These are phyloP conservation scores for Schizopygopsis malacanthus DNA, from an alignment of 2,797 vertebrate genomes.

Conservation along the genomic window DNA sequence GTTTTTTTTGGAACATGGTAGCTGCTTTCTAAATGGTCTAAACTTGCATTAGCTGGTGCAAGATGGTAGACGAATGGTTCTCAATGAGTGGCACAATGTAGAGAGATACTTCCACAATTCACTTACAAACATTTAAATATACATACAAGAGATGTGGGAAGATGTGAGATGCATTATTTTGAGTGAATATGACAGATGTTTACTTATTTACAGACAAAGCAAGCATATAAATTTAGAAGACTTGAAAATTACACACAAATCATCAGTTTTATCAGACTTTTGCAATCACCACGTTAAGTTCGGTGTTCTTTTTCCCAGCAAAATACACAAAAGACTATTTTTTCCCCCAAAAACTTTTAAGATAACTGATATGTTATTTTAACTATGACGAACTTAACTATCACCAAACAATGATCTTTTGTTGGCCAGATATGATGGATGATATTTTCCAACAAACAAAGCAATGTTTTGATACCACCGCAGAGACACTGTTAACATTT, in stretches of 20 bases:
- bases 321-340: background rate
- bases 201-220: background rate
- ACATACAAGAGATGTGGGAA: background rate
- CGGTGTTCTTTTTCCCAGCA: background rate
- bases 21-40: constrained; percentile 10
- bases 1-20: constrained; percentile 19
- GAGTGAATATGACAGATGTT: background rate
- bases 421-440: background rate
- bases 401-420: background rate
- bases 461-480: background rate
- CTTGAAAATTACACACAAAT: constrained; percentile 6
- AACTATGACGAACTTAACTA: background rate
- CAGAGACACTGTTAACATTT: background rate
- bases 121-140: background rate
- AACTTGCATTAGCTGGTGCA: constrained; percentile 2
- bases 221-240: background rate
- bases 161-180: background rate
- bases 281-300: background rate
- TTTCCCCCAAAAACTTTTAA: background rate
- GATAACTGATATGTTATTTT: background rate
- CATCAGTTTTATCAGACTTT: background rate
- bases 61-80: background rate
- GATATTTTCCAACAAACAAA: constrained; percentile 5
- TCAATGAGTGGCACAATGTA: background rate
- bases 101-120: background rate